Evolutionary conservation across 2,888 invertebrate genomes (phyloP).

Genomic region (Vesta saturnalis): DNA sequence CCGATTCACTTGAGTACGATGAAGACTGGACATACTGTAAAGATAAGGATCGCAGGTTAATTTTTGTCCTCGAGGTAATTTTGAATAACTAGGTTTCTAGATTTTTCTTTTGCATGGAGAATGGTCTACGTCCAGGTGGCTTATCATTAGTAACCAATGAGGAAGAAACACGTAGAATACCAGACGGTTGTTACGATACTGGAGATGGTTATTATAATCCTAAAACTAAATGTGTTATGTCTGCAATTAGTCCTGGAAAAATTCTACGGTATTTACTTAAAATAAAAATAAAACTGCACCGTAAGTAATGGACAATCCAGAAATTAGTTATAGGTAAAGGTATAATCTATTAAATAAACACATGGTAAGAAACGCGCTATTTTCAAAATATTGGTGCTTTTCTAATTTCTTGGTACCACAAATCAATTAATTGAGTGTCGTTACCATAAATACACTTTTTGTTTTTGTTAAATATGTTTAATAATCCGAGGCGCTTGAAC

Average conservation of each 20-base stretch:
- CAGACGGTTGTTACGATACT: conserved; percentile 73
- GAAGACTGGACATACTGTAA: conserved; percentile 74
- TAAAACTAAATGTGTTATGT: conserved; percentile 60
- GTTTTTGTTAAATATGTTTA: too few species aligned
- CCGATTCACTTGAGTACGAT: conserved; percentile 68
- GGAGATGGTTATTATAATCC: conserved; percentile 78
- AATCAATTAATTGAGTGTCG: too few species aligned
- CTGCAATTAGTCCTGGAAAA: conserved; percentile 56
- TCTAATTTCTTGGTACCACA: too few species aligned
- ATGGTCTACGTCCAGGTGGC: conserved; percentile 73
- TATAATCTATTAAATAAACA: too few species aligned
- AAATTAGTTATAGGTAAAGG: too few species aligned
- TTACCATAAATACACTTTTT: too few species aligned
- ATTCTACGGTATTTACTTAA: conserved; percentile 49
- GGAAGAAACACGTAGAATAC: conserved; percentile 68
- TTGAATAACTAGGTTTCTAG: too few species aligned
- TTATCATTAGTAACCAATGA: conserved; percentile 69
- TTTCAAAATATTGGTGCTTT: too few species aligned
- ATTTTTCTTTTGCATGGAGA: conserved; percentile 63
- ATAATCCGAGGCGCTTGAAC: too few species aligned
- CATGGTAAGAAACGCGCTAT: too few species aligned
- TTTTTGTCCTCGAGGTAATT: conserved; percentile 71
- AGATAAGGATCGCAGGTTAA: conserved; percentile 69
- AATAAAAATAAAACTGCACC: too few species aligned
- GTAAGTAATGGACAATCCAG: too few species aligned